Evolutionary conservation across 2,888 invertebrate species (phyloP), one percentile per base, ranked within the genome.

Genomic region (Platypus cylindrus): DNA sequence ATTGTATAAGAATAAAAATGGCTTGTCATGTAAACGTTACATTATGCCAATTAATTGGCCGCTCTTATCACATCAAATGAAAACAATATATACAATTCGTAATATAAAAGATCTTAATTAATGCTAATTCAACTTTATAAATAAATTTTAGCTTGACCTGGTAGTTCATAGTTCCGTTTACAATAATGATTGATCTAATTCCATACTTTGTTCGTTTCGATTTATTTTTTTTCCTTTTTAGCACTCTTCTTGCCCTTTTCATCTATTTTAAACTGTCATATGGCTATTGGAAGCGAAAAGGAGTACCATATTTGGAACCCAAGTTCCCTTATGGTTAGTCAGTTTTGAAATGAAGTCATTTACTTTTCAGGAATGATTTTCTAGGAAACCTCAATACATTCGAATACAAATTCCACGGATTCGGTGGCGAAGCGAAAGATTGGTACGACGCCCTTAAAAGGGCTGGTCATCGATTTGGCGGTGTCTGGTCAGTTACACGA

Each of bases 361-460:
- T 7, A 20, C 9, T 7, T 7, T 9, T 5, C 9, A 7, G 9
- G 9, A 20, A 20, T 20, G 5, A 9, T 25, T 11, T 39, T 39
- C 29, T 20, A 39, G 39, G 39, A 15, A 39, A 39, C 14, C 25
- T 16, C 14, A 17, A 13, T 9, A 14, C n/a, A 25, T 12, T 39
- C 12, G 11, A 33, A 8, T 18, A 29, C 5, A 15, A 25, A 33
- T 14, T 24, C 8, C n/a, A 18, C 3, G 22, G 30, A 2, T 20
- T 26, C 30, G 30, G 13, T 5, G 26, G 30, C 4, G 36, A 36
- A 20, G 24, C 30, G 3, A 32, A 36, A 36, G 36, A 38, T 2
- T 47, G 45, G 36, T 50, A 53, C 38, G 36, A 43, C 9, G 30
- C 46, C 37, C 35, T 50, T 8, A 48, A 47, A 37, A 35, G 20